Evolutionary conservation across 2,888 invertebrate species (phyloP).

Genomic region (Tetanocera ferruginea): DNA sequence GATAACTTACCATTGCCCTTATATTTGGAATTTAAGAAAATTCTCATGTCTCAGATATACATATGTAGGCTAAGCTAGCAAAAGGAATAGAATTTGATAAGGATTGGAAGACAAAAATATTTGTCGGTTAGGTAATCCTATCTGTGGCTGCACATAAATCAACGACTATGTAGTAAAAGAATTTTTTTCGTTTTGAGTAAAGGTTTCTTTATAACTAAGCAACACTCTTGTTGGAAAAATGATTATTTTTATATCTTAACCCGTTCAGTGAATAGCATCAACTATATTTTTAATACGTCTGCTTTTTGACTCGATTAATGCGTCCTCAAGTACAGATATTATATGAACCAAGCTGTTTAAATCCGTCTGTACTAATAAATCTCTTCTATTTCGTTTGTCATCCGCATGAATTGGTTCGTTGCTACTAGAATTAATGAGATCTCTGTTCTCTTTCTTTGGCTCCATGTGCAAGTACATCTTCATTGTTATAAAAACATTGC

Average conservation of each 20-base stretch:
- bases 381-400: constrained; percentile 65
- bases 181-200: no score
- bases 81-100: no score
- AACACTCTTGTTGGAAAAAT: neutral
- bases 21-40: no score
- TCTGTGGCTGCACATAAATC: neutral
- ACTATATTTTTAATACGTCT: constrained; percentile 69
- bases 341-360: constrained; percentile 75
- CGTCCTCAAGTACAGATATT: constrained; percentile 75
- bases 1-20: no score
- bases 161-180: neutral
- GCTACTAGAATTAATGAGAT: constrained; percentile 55
- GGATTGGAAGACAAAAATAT: no score
- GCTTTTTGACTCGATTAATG: constrained; percentile 75
- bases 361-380: constrained; percentile 73
- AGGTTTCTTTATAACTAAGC: neutral
- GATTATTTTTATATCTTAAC: neutral
- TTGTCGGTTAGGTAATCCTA: no score
- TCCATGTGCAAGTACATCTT: constrained; percentile 72
- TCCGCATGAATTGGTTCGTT: constrained; percentile 58
- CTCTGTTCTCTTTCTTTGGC: constrained; percentile 66
- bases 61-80: no score
- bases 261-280: constrained; percentile 60
- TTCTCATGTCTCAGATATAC: no score
- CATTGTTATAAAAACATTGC: constrained; percentile 74